Base-by-base conservation (phyloP, 1,140 invertebrate genomes). In the Procambarus clarkii region DNA sequence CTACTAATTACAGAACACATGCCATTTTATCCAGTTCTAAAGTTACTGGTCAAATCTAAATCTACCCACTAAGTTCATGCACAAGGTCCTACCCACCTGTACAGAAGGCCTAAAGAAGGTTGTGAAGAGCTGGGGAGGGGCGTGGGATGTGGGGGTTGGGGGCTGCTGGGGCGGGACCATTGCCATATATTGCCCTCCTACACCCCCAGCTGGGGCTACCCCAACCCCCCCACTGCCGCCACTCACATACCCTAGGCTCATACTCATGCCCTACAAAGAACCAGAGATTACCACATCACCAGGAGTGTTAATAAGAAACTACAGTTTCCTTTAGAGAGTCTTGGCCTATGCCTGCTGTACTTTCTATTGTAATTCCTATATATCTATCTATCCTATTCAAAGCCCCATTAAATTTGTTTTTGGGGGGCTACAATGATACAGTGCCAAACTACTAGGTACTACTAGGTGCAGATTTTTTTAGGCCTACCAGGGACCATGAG, bases 21-120 rank as follows among this genome's bases (percentile, higher is more conserved):
- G 74, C 85, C 76, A 87, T 77, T 69, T 89, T 48, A 89, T 89
- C 78, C 79, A 76, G 24, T 82, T 71, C 64, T 80, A 80, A 71
- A 54, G 46, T 48, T 79, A 86, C 82, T 78, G 60, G 50, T 78
- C 50, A 84, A 71, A 64, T 64, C 69, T 50, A n/a, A 83, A 34
- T 58, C n/a, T 18, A 44, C 60, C 60, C 64, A 83, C 79, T 80
- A 85, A 76, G 9, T 24, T 18, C 89, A 91, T 91, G 90, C 84
- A 86, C 54, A 64, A 74, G 79, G 83, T 45, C 79, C 79, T 74
- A 81, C 90, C 85, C 85, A 91, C 90, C 85, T 91, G 90, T 44
- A 91, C 85, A 87, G 90, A 87, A 50, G 90, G 90, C 85, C 90
- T 86, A 91, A 91, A 91, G 90, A 91, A 91, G 90, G 90, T 91